These are phyloP conservation scores for Limnephilus lunatus DNA, from an alignment of 2,888 invertebrate genomes.

Conservation along the genomic window DNA sequence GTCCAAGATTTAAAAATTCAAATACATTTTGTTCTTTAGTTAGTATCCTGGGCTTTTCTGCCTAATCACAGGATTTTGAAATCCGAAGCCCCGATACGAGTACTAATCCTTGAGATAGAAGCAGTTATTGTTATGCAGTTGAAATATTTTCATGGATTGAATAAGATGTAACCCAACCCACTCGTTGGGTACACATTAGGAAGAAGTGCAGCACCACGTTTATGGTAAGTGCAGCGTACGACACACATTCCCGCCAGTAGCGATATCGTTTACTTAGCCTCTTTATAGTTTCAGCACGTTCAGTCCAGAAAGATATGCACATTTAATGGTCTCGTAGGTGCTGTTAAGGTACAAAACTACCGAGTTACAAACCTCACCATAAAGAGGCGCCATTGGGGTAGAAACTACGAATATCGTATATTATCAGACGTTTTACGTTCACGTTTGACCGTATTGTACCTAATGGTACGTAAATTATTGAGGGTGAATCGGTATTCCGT, in stretches of 20 bases:
- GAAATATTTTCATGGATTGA: neutral
- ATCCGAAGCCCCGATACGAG: neutral
- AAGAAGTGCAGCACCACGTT: neutral
- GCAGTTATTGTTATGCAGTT: neutral
- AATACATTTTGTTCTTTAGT: neutral
- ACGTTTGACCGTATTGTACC: neutral
- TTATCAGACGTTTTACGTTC: neutral
- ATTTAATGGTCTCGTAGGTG: conserved; percentile 57
- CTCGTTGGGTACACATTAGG: neutral
- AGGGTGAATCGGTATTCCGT: neutral
- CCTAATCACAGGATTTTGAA: neutral
- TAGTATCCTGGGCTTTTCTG: neutral
- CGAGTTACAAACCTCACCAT: neutral
- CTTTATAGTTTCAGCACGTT: conserved; percentile 59
- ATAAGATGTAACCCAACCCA: neutral
- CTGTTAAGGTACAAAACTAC: neutral
- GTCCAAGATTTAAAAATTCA: too few species aligned
- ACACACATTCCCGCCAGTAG: neutral
- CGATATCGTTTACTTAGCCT: neutral
- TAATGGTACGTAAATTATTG: neutral
- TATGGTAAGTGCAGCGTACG: conserved; percentile 17
- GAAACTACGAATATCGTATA: neutral
- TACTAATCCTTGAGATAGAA: neutral
- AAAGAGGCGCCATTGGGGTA: neutral
- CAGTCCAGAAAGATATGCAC: conserved; percentile 53